A percentile compares a stretch with the other conserved stretches of the same genome.
Conservation (phyloP, 92 coral and sea anemone genomes). For the Zoanthus sansibaricus region DNA sequence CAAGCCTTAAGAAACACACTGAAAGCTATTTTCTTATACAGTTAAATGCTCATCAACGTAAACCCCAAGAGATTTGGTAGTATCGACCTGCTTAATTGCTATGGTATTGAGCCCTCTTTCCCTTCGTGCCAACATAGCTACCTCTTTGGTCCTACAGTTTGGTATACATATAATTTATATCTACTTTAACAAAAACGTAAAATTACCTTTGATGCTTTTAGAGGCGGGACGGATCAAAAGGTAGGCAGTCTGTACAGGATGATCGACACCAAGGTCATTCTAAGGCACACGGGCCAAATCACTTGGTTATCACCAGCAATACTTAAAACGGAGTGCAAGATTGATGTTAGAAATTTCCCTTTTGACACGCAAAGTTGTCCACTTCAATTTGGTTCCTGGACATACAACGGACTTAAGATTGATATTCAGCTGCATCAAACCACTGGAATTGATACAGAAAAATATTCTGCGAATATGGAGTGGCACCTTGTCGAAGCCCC, state of each 20-base stretch:
- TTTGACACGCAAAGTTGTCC: slow-evolving; percentile 72
- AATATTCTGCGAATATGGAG: slow-evolving; percentile 56
- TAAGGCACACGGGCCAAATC: slow-evolving; percentile 51
- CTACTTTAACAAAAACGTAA: no score
- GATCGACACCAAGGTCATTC: slow-evolving; percentile 52
- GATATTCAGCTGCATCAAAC: slow-evolving; percentile 51
- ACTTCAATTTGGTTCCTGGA: slow-evolving; percentile 79
- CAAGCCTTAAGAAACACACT: no score
- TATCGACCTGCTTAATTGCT: no score
- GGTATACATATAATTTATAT: no score
- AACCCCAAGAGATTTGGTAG: no score
- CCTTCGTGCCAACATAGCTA: no score
- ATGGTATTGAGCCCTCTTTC: no score
- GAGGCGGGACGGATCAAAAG: slow-evolving; percentile 41
- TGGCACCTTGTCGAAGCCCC: slow-evolving; percentile 57
- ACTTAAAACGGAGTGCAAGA: slow-evolving; percentile 65
- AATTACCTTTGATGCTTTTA: neutral
- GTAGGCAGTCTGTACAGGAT: slow-evolving; percentile 43
- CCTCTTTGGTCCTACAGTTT: no score
- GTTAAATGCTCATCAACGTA: no score
- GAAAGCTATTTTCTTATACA: no score
- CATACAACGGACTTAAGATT: slow-evolving; percentile 49
- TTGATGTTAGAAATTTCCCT: slow-evolving; percentile 69
- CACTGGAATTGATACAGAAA: slow-evolving; percentile 38
- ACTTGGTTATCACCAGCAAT: slow-evolving; percentile 70